Base-by-base conservation (phyloP, 2,888 invertebrate genomes). In the Rhagophthalmus giganteus region DNA sequence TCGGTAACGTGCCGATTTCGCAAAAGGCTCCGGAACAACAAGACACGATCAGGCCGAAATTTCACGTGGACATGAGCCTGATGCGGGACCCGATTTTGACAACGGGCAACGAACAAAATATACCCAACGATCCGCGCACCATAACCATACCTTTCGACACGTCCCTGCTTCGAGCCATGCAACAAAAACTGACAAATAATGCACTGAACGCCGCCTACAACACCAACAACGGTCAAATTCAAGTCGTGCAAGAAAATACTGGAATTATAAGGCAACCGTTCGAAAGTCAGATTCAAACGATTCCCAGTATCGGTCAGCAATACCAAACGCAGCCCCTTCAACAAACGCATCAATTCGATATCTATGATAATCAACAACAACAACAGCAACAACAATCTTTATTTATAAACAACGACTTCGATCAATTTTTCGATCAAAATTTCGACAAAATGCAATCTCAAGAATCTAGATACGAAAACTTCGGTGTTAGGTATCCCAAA, bases 21-120 rank as follows among this genome's bases (percentile, higher is more conserved):
- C 9, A 35, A 35, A 5, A 11, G 8, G 10, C 20, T 7, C n/a
- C n/a, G n/a, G 6, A 16, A 24, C 16, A 7, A 2, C 20, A 24
- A 16, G 24, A 28, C 16, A 9, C 10, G 2, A 9, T 11, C 2
- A 16, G 11, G 15, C 20, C 20, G 5, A 37, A 47, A 15, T 26
- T 59, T n/a, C 57, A 58, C 6, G 20, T 61, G 1, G 63, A 64
- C 39, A 55, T 57, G 2, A 54, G 56, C 32, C 32, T 65, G 8
- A 15, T 63, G 5, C 38, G 54, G 5, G 58, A 62, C 8, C 60
- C 57, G 8, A 37, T 59, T 28, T 27, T 57, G 12, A 57, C 57
- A 7, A 4, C 12, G 9, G 39, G 9, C 44, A 50, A 44, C 41
- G n/a, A n/a, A n/a, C n/a, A n/a, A n/a, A 48, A 34, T 13, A 1